A percentile compares a stretch with the other conserved stretches of the same genome.
Evolutionary conservation across 2,888 invertebrate species (phyloP).

Genomic region (Nezara viridula): DNA sequence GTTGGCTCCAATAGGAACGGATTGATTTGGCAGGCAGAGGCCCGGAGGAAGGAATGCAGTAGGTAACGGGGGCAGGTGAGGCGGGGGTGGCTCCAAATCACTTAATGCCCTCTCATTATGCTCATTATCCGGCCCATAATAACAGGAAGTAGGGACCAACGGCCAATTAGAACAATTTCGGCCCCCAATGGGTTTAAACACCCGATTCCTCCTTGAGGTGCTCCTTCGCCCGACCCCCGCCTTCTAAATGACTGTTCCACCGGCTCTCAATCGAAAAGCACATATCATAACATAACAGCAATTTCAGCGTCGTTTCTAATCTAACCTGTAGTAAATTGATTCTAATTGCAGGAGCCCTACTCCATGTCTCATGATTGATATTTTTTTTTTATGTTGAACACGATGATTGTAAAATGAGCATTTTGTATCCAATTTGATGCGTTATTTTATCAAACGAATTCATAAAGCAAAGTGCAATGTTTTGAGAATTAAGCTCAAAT

Average conservation of each 20-base stretch:
- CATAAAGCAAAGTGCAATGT: too few species aligned
- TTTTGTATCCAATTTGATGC: too few species aligned
- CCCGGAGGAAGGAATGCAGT: neutral
- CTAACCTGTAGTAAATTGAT: neutral
- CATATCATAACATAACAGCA: conserved; percentile 21
- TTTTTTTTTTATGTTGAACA: too few species aligned
- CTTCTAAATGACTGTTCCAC: neutral
- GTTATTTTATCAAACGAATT: too few species aligned
- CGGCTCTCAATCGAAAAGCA: neutral
- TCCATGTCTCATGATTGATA: neutral
- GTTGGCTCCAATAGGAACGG: neutral
- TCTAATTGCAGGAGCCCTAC: neutral
- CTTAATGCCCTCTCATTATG: conserved; percentile 45
- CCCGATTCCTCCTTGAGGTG: neutral
- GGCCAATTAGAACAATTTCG: conserved; percentile 44
- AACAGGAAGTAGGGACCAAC: conserved; percentile 32
- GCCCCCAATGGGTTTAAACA: conserved; percentile 41
- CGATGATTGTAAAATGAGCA: too few species aligned
- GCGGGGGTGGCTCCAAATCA: conserved; percentile 7
- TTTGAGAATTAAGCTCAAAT: too few species aligned
- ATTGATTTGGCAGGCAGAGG: neutral
- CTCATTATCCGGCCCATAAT: conserved; percentile 8
- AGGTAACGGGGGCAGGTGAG: conserved; percentile 18
- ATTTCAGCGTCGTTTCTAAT: neutral
- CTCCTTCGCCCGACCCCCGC: neutral